Conservation (phyloP, 2,797 vertebrate species). For the Nothura maculosa region DNA sequence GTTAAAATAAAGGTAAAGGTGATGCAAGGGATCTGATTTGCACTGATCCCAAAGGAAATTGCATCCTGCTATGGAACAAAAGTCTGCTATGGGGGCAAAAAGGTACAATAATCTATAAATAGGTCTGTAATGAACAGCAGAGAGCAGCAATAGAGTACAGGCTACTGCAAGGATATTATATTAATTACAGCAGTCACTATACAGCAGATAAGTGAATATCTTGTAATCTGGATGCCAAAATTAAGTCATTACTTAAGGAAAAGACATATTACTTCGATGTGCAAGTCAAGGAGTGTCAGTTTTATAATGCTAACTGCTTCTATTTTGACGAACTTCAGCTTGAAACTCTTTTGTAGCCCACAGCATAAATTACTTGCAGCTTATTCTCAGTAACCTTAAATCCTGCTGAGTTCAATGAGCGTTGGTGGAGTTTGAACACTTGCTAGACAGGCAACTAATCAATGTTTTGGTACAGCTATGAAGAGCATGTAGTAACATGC, state of each 20-base stretch:
- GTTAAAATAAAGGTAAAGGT: neutral
- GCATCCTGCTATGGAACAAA: neutral
- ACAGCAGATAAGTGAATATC: neutral
- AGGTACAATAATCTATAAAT: neutral
- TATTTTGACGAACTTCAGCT: neutral
- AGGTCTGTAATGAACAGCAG: accelerated
- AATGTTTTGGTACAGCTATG: neutral
- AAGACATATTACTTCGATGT: neutral
- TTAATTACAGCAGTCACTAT: neutral
- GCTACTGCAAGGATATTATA: neutral
- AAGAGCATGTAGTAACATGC: neutral
- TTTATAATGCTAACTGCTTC: neutral
- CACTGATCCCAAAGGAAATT: neutral
- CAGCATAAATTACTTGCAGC: neutral
- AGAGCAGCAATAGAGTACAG: neutral
- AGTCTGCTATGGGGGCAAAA: accelerated
- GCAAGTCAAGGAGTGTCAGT: neutral
- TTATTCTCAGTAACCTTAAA: neutral
- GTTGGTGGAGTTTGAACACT: neutral
- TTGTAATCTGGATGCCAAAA: neutral
- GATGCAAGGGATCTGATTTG: neutral
- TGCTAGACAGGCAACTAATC: too few species aligned
- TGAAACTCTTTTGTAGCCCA: neutral
- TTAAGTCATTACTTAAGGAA: accelerated
- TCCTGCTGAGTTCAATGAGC: neutral